These are phyloP conservation scores for Ditylenchus dipsaci DNA, from an alignment of 1,140 invertebrate genomes.

Conservation along the genomic window DNA sequence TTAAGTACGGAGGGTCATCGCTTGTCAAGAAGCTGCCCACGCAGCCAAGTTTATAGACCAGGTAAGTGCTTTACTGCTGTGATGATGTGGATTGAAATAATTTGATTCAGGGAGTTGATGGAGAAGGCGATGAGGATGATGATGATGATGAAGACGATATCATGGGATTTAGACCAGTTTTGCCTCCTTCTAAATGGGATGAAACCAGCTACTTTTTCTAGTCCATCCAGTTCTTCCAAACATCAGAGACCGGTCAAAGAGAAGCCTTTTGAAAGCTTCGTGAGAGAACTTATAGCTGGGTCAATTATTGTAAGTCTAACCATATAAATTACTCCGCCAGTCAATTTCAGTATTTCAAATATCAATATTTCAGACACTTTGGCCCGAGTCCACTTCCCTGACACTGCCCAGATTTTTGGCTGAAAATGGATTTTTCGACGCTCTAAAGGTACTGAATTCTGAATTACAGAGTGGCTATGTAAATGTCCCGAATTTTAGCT, in stretches of 20 bases:
- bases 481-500: not conserved
- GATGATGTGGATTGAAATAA: too few species aligned
- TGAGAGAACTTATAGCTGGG: slow-evolving; percentile 4
- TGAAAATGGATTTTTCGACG: slow-evolving; percentile 37
- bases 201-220: slow-evolving; percentile 1
- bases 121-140: slow-evolving; percentile 20
- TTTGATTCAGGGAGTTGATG: slow-evolving; percentile 13
- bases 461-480: not conserved
- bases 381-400: slow-evolving; percentile 39
- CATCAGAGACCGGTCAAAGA: not conserved
- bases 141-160: not conserved
- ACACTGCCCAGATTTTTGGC: slow-evolving; percentile 37
- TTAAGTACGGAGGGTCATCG: slow-evolving; percentile 10
- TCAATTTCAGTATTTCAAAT: not conserved
- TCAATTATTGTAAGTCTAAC: slow-evolving; percentile 11
- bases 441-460: slow-evolving; percentile 22
- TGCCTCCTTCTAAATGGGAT: slow-evolving; percentile 4
- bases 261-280: slow-evolving; percentile 10
- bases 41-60: not conserved
- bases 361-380: slow-evolving; percentile 11
- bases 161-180: not conserved
- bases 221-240: not conserved
- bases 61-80: too few species aligned
- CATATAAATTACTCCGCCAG: not conserved
- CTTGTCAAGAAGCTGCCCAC: not conserved